phyloP scores from a whole-genome alignment of 2,888 invertebrate species.

The Caenorhabditis plicata region DNA sequence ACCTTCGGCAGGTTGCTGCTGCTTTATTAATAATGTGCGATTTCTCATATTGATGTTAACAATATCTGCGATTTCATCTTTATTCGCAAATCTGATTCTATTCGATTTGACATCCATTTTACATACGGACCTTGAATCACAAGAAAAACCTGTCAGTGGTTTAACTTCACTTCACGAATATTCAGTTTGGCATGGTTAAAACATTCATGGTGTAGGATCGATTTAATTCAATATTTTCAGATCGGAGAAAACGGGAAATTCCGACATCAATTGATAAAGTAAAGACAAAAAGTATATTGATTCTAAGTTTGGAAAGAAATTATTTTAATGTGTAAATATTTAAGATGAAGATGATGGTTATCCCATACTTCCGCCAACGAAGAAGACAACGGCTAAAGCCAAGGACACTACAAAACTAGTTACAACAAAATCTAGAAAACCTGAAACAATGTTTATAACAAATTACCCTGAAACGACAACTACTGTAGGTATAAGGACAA shows the following conservation, averaged over 20 bases:
- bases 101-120: conserved; percentile 50
- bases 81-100: conserved; percentile 50
- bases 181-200: conserved; percentile 15
- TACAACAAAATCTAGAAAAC: conserved; percentile 16
- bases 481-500: not conserved
- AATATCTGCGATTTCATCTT: conserved; percentile 32
- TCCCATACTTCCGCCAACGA: conserved; percentile 26
- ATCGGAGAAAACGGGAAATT: conserved; percentile 1
- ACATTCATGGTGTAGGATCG: not conserved
- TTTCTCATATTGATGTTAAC: conserved; percentile 44
- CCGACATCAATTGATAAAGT: not conserved
- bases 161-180: conserved; percentile 33
- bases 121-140: conserved; percentile 18
- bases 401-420: conserved; percentile 10
- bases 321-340: not conserved
- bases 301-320: not conserved
- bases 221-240: not conserved
- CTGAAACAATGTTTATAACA: conserved; percentile 19
- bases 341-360: conserved; percentile 19
- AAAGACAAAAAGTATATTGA: not conserved
- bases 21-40: conserved; percentile 45
- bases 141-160: conserved; percentile 23
- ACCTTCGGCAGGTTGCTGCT: conserved; percentile 43
- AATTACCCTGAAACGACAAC: conserved; percentile 17
- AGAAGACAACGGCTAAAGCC: not conserved